Evolutionary conservation across 1,140 invertebrate species (phyloP), one percentile per base, ranked within the genome.

Genomic region (Pristionchus pacificus): DNA sequence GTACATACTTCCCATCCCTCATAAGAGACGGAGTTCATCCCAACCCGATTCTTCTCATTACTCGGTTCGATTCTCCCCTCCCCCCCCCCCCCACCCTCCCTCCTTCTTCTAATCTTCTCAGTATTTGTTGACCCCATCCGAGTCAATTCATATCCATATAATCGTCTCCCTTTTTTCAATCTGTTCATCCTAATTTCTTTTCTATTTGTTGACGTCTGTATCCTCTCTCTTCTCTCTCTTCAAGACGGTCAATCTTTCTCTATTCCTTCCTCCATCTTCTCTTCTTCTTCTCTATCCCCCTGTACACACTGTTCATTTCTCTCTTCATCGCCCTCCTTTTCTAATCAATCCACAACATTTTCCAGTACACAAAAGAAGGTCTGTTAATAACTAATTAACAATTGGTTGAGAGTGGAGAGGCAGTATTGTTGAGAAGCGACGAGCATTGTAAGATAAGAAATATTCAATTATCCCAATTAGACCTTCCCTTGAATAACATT

Each of bases 201-300:
- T 27, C 62, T 19, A 27, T 65, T 65, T 61, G 10, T 28, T 61
- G n/a, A 28, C 38, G 29, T 31, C 29, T 65, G 29, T 65, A 28
- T 31, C 29, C 62, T 10, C 38, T 32, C 30, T 32, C 62, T 19
- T 65, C 62, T 31, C 14, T 32, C 60, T 10, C 10, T 25, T 28
- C 60, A 10, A 14, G n/a, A 24, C 60, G 10, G 13, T 13, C 60
- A 24, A n/a, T 61, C 55, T 57, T 24, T 57, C 55, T 57, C 55
- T n/a, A n/a, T n/a, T n/a, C n/a, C n/a, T n/a, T n/a, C n/a, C n/a
- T n/a, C n/a, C n/a, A n/a, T n/a, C n/a, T n/a, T n/a, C n/a, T n/a
- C n/a, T n/a, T 57, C 55, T 57, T 24, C 24, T 24, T 57, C 55
- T 57, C 55, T 57, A 14, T 57, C 55, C 24, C 55, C 24, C 55